Base-by-base conservation (phyloP, 2,797 vertebrate genomes). In the Glossophaga mutica region DNA sequence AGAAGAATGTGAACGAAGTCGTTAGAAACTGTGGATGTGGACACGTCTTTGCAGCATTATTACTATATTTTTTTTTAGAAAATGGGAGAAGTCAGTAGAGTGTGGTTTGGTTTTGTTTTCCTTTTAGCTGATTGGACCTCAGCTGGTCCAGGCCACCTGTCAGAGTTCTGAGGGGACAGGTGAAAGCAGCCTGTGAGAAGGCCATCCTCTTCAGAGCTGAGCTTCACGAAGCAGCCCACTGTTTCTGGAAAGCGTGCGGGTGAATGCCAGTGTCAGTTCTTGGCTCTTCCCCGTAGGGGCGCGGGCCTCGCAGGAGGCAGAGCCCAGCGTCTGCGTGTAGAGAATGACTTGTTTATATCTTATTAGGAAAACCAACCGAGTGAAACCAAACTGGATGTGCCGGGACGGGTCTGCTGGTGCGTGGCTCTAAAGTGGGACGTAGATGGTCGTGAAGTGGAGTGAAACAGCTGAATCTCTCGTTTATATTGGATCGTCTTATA, bases 341-440 rank as follows among this genome's bases (percentile, higher is more conserved):
- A 77, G 55, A 37, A 65, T 73, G 70, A 89, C 83, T 95, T 95
- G 87, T 92, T 93, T 92, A 84, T 78, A n/a, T n/a, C 87, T 86
- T 84, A 92, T 97, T 94, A 97, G 85, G 52, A 77, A 85, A 93
- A 73, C 83, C 79, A 94, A 5, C 71, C 68, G 44, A 78, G 87
- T 86, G 87, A 94, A 93, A 91, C 84, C 62, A 92, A 9, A 57
- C 32, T 74, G 65, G 11, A 82, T 21, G 22, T 70, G 76, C 24
- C 55, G 77, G 90, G 88, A 50, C 82, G 44, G 73, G 68, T 82
- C 46, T 76, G 24, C 19, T 44, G 52, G 48, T 67, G 7, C 5
- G 39, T 67, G 87, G 91, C n/a, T 67, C 48, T 79, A 57, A 59
- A 90, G 26, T 12, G 16, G 34, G 34, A 48, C 4, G 34, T 48